Base-by-base conservation (phyloP, 2,113 vertebrate species). In the Paratilapia polleni region DNA sequence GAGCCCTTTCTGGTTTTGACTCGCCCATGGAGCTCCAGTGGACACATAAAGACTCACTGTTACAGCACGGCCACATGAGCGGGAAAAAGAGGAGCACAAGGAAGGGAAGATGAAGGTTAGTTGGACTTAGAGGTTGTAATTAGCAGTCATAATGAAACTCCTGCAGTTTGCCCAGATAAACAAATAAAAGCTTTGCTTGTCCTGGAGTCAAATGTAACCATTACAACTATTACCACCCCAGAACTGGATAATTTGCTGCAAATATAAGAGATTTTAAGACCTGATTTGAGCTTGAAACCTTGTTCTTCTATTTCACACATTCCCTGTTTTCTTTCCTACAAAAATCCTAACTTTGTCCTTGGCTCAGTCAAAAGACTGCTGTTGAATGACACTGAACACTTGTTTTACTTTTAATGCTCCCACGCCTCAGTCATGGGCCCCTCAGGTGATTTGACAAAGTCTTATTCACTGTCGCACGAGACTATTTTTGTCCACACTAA, bases 11-110 rank as follows among this genome's bases (percentile, higher is more conserved):
- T 92, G 86, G 86, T 85, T 92, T 77, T 93, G 93, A 94, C 87
- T 94, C 93, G 92, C 81, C 78, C 89, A 64, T 57, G 81, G 60
- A 77, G 83, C 86, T 83, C 31, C 80, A 47, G 38, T 63, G 73
- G 88, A 91, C 89, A 88, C 91, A 94, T 89, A 94, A 94, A 95
- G 92, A 77, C 87, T 79, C 87, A 88, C 86, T 93, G 93, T 94
- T 90, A 64, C 83, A 85, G 87, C 54, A 81, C 74, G 89, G 89
- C 89, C 70, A 79, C 89, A 91, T 49, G 74, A 85, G 89, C 47
- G 15, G 83, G 85, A 87, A 81, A 89, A 60, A 79, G 84, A 85
- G 36, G 66, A 75, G 43, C 26, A 41, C 22, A 34, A 82, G 83
- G 64, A 88, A 78, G 57, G 77, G 73, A 76, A 78, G 73, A 81